Conservation (phyloP, 2,113 vertebrate species). For the Percina caprodes region DNA sequence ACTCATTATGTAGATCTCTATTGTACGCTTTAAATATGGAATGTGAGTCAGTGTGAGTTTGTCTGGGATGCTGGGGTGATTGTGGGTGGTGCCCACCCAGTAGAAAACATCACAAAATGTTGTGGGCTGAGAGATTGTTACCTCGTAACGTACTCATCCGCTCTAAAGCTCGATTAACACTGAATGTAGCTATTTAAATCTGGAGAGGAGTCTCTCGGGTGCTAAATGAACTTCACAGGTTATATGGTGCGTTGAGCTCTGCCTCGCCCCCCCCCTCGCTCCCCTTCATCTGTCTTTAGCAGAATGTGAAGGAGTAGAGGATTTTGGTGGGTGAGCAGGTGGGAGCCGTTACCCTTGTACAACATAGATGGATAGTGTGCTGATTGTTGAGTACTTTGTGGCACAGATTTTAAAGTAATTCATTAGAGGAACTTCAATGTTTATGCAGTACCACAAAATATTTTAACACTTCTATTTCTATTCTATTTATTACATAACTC, state of each 20-base stretch:
- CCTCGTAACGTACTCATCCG: slow-evolving; percentile 34
- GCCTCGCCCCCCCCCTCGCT: slow-evolving; percentile 32
- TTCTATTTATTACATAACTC: neutral
- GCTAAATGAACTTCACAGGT: slow-evolving; percentile 65
- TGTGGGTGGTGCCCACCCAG: slow-evolving; percentile 28
- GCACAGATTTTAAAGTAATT: slow-evolving; percentile 23
- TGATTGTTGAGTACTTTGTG: no score
- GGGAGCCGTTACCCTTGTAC: slow-evolving; percentile 32
- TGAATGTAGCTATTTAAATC: slow-evolving; percentile 48
- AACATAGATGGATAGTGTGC: slow-evolving; percentile 25
- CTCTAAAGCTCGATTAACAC: slow-evolving; percentile 57
- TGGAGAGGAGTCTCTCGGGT: slow-evolving; percentile 56
- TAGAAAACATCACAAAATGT: slow-evolving; percentile 45
- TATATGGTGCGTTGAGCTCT: slow-evolving; percentile 11
- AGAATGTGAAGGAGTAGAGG: slow-evolving; percentile 32
- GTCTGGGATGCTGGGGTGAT: slow-evolving; percentile 11
- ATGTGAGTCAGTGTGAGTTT: slow-evolving; percentile 33
- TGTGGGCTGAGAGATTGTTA: slow-evolving; percentile 46
- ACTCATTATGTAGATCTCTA: neutral
- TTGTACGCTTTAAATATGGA: slow-evolving; percentile 36
- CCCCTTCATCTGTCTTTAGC: slow-evolving; percentile 39
- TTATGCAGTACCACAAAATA: neutral
- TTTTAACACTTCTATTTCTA: slow-evolving; percentile 10
- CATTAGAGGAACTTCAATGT: neutral
- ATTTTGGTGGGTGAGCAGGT: slow-evolving; percentile 30